Conservation (phyloP, 2,888 invertebrate species). For the Drosophila fulvimacula region DNA sequence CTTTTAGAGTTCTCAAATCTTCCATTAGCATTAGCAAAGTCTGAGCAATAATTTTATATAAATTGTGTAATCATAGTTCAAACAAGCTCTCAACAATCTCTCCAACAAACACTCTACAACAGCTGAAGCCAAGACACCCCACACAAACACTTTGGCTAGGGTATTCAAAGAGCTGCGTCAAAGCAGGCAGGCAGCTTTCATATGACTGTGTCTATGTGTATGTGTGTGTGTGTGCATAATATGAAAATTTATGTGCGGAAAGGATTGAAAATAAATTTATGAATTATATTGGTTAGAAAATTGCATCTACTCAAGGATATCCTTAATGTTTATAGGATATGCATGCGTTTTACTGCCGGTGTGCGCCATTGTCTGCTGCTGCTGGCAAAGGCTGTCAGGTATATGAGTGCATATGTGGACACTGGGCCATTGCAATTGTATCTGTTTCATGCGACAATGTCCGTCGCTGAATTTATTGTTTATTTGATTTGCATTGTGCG, state of each 20-base stretch:
- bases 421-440: slow-evolving; percentile 27
- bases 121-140: not conserved
- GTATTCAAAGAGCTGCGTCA: slow-evolving; percentile 22
- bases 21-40: no score
- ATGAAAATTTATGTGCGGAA: slow-evolving; percentile 83
- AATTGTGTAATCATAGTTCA: not conserved
- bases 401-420: not conserved
- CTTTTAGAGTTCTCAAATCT: no score
- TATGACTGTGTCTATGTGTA: slow-evolving; percentile 8
- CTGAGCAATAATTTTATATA: no score
- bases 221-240: slow-evolving; percentile 62
- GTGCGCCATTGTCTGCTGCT: slow-evolving; percentile 49
- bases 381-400: not conserved
- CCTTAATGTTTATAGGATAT: slow-evolving; percentile 79
- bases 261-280: slow-evolving; percentile 84
- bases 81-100: not conserved
- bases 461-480: slow-evolving; percentile 74
- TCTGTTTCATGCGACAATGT: slow-evolving; percentile 68
- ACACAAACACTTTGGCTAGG: no score
- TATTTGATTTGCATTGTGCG: slow-evolving; percentile 74
- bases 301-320: slow-evolving; percentile 82
- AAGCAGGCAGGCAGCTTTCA: slow-evolving; percentile 26
- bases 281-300: slow-evolving; percentile 84
- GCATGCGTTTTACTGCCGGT: slow-evolving; percentile 65
- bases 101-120: not conserved